phyloP scores from a whole-genome alignment of 2,888 invertebrate species.

The Polyploca ridens region DNA sequence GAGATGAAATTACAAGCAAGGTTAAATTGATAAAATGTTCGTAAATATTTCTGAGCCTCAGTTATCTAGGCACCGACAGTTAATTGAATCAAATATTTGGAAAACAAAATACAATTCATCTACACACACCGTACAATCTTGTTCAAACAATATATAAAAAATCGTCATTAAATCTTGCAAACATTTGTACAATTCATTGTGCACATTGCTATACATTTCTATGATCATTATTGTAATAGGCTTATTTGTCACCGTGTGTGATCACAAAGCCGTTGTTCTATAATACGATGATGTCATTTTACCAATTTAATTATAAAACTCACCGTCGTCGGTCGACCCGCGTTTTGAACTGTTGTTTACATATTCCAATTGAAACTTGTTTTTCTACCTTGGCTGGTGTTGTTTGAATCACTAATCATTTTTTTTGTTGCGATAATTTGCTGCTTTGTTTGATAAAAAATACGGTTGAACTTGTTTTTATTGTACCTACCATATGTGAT shows the following conservation, averaged over 20 bases:
- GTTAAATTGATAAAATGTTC: slow-evolving; percentile 7
- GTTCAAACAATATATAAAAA: slow-evolving; percentile 20
- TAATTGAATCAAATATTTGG: slow-evolving; percentile 24
- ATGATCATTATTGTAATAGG: slow-evolving; percentile 38
- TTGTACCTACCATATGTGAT: slow-evolving; percentile 18
- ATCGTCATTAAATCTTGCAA: slow-evolving; percentile 24
- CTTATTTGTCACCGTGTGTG: slow-evolving; percentile 26
- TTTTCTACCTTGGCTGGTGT: slow-evolving; percentile 36
- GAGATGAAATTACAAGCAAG: slow-evolving; percentile 6
- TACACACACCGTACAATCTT: slow-evolving; percentile 24
- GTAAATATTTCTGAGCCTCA: neutral
- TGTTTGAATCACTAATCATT: slow-evolving; percentile 42
- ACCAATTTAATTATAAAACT: slow-evolving; percentile 6
- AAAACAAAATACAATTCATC: slow-evolving; percentile 23
- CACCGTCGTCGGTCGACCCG: neutral
- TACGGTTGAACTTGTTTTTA: slow-evolving; percentile 13
- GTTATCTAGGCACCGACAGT: slow-evolving; percentile 6
- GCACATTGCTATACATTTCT: slow-evolving; percentile 44
- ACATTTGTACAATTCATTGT: slow-evolving; percentile 33
- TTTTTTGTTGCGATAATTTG: slow-evolving; percentile 36
- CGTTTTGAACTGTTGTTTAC: slow-evolving; percentile 38
- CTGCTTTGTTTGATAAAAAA: slow-evolving; percentile 11
- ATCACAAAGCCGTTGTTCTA: slow-evolving; percentile 26
- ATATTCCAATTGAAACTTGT: slow-evolving; percentile 50
- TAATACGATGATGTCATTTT: slow-evolving; percentile 42